Evolutionary conservation across 2,113 vertebrate genomes (phyloP), one percentile per base, ranked within the genome.

Genomic region (Catharus fuscescens): DNA sequence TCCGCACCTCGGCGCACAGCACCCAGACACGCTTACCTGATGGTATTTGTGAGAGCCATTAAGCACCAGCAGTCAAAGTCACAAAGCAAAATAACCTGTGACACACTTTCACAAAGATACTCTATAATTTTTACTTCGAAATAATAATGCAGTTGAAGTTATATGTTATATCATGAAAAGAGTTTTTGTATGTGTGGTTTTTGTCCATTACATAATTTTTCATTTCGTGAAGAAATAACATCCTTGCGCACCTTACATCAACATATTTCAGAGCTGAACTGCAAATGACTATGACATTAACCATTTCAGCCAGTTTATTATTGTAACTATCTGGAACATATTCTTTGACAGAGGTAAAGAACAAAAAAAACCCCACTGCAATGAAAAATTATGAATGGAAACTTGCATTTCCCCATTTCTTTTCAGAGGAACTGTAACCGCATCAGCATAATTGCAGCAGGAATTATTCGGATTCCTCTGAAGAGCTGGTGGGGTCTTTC

Each of bases 1-100:
- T 11, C 52, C 44, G 10, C 71, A 1, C 4, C 10, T 3, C 77
- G 67, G 19, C 18, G 3, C 25, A 0, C 26, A 1, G 59, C 18
- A 0, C 2, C 26, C 28, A 0, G 2, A 8, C 32, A 1, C 23
- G 0, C 10, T 11, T 2, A 7, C 12, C n/a, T 5, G 60, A 2
- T 2, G 12, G 36, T 8, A 0, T 19, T 47, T 21, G 18, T 31
- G 54, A 16, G 36, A 21, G 53, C 38, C 14, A 4, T 34, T 26
- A 12, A 47, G 9, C 80, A 26, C 17, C 20, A 12, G 4, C n/a
- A 31, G 1, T 31, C 25, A 4, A 48, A 74, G 45, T 36, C 15
- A 16, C 29, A 12, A 40, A 62, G 52, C 3, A 18, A 70, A 86
- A 56, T 17, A 34, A 48, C n/a, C 16, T 6, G 36, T 12, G 65